Base-by-base conservation (phyloP, 2,888 invertebrate species). In the Dynastes hyllus region DNA sequence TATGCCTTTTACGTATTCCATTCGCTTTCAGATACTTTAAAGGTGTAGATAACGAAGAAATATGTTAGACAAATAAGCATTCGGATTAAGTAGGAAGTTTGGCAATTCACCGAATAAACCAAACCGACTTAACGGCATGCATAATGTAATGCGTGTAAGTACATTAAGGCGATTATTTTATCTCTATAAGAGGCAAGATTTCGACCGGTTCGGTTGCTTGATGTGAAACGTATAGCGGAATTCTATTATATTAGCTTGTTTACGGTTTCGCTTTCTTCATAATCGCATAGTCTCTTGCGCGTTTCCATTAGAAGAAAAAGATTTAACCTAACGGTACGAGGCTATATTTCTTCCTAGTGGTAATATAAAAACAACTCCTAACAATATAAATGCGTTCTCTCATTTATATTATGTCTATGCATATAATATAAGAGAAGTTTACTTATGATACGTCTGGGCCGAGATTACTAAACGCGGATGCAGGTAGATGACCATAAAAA, bases 91-190 rank as follows among this genome's bases (percentile, higher is more conserved):
- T 32, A 51, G 50, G 16, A 69, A 29, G 69, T 69, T 69, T 69
- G 51, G 69, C 51, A 69, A 69, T 69, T 29, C 69, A 69, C 69
- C 51, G 69, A 50, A 69, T 40, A 22, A 51, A 69, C 51, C 51
- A 51, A 69, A 69, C 45, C 45, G 11, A 69, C 51, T 51, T 69
- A 69, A 69, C 69, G 69, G 51, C 37, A 11, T 40, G 45, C 0
- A 51, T 51, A n/a, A 69, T 69, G 29, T 51, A 40, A 45, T 45
- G 45, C 27, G 40, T 53, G 27, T 61, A 45, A 45, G 45, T 11
- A 75, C 61, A 75, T 75, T 75, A 75, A 75, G 61, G 61, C 73
- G 73, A 75, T 75, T 75, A 75, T 61, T 4, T 51, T 75, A 75
- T 75, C 73, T 75, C 16, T 22, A 22, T 58, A 45, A 45, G 61